Base-by-base conservation (phyloP, 2,113 vertebrate species). In the Gavia stellata region DNA sequence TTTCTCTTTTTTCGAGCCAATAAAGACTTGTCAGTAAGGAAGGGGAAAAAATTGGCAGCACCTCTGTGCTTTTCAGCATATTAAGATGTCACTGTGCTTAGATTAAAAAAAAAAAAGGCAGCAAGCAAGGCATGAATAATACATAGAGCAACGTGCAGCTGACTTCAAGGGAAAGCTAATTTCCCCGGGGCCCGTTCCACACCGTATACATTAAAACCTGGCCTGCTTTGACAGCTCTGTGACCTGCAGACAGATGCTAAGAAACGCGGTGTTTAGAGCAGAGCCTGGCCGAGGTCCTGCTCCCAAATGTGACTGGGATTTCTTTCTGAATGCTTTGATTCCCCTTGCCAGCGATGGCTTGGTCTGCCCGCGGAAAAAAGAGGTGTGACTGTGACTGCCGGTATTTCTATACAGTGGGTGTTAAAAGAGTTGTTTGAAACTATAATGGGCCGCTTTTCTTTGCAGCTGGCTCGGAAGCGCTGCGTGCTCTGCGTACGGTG, bases 161-260 rank as follows among this genome's bases (percentile, higher is more conserved):
- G 88, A 55, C 95, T 95, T 80, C 66, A 90, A 92, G 90, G 66
- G 44, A 82, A 90, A 85, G 74, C 44, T 93, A 2, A 72, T 96
- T 93, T 94, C 94, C 94, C 95, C 17, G 6, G 81, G 79, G 95
- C 47, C 61, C 7, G 6, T 85, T 72, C 62, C 62, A 17, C 0
- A 0, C 78, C 15, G 6, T 16, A 24, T 33, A n/a, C 28, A 15
- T 52, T 75, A 50, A 93, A 55, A 80, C 21, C 70, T 75, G 16
- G 12, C 85, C 62, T 79, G 23, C 19, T 85, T 59, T 14, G 61
- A 82, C 95, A 95, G 90, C 81, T 66, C 87, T 20, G 65, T n/a
- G 81, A 74, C 81, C 81, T 23, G 56, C 31, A 63, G 77, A 44
- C 55, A 26, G 55, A 52, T 42, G 80, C 56, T 40, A 73, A 52